Evolutionary conservation across 2,113 vertebrate genomes (phyloP).

Genomic region (Mesitornis unicolor): DNA sequence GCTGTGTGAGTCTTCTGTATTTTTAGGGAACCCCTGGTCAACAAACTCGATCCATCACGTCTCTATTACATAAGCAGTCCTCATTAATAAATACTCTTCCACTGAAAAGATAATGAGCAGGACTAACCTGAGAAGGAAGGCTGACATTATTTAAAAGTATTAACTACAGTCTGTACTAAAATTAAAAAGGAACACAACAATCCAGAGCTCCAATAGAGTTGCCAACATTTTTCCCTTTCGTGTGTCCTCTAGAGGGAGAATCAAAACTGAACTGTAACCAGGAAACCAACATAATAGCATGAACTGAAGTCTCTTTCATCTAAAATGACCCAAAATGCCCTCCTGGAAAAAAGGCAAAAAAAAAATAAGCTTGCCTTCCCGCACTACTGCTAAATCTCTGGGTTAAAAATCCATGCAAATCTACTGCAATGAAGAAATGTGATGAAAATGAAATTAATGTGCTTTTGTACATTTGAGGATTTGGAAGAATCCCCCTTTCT

Average conservation of each 20-base stretch:
- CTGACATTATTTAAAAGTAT: not conserved
- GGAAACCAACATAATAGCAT: conserved; percentile 12
- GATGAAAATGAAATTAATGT: conserved; percentile 63
- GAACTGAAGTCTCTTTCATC: conserved; percentile 24
- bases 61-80: not conserved
- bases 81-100: not conserved
- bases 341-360: not conserved
- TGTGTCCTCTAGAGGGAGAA: not conserved
- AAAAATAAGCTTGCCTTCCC: not conserved
- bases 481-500: conserved; percentile 61
- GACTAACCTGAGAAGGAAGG: not conserved
- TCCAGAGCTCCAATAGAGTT: not conserved
- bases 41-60: not conserved
- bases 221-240: not conserved
- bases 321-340: conserved; percentile 49
- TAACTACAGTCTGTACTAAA: not conserved
- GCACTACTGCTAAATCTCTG: conserved; percentile 15
- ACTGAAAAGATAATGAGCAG: not conserved
- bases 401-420: conserved; percentile 57
- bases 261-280: conserved; percentile 24
- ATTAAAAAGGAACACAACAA: not conserved
- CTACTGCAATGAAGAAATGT: conserved; percentile 46
- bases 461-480: conserved; percentile 62
- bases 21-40: not conserved
- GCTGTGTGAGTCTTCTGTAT: not conserved